These are phyloP conservation scores for Prionailurus bengalensis DNA, from an alignment of 2,113 vertebrate species.

Conservation along the genomic window DNA sequence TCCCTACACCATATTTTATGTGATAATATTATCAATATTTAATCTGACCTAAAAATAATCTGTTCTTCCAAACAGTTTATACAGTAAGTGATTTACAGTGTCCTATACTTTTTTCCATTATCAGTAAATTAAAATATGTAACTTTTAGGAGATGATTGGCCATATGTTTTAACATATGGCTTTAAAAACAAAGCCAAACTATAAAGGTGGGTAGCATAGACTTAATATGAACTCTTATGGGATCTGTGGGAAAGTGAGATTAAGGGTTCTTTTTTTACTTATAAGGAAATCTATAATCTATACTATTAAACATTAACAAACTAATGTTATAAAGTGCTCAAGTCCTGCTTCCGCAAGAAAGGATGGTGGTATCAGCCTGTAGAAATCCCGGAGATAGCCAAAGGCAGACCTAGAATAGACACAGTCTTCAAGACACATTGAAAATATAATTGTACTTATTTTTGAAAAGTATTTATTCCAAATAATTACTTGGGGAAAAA, in stretches of 20 bases:
- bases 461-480: not conserved
- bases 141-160: constrained; percentile 47
- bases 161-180: not conserved
- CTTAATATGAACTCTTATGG: not conserved
- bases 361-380: not conserved
- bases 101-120: constrained; percentile 50
- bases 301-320: not conserved
- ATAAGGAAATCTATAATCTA: not conserved
- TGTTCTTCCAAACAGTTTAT: constrained; percentile 28
- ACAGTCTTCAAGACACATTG: not conserved
- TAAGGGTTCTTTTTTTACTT: not conserved
- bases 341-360: not conserved
- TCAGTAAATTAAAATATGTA: constrained; percentile 26
- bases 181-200: not conserved
- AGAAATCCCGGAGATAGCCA: not conserved
- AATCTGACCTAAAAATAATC: constrained; percentile 29
- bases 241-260: not conserved
- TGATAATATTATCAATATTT: constrained; percentile 42
- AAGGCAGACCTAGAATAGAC: not conserved
- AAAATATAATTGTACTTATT: not conserved
- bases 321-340: not conserved
- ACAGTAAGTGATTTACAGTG: constrained; percentile 28
- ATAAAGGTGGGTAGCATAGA: not conserved
- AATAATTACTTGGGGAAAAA: not conserved
- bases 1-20: constrained; percentile 24